Percentiles rank a stretch among this genome's conserved stretches.
Evolutionary conservation across 30 jellyfish, hydroid and myxozoan species (phyloP).

Genomic region (Catostylus mosaicus): DNA sequence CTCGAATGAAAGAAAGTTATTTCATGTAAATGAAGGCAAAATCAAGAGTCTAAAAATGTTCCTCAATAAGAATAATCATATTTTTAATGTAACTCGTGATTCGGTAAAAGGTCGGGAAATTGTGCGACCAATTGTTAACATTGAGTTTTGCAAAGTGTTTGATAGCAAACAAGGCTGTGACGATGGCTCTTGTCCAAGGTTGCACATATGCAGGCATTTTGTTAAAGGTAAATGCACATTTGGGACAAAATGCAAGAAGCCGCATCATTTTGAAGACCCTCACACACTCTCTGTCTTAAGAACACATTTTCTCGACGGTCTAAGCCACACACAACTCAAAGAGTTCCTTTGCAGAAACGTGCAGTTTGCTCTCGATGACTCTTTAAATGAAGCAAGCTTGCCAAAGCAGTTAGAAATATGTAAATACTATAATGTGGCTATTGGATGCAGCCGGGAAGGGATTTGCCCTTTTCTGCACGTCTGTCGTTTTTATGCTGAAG

Average conservation of each 20-base stretch:
- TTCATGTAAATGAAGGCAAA: not conserved
- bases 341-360: conserved; percentile 92
- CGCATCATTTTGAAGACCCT: conserved; percentile 85
- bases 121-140: conserved; percentile 66
- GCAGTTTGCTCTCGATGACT: conserved; percentile 82
- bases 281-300: conserved; percentile 64
- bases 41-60: conserved; percentile 37
- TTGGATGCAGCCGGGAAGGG: conserved; percentile 91
- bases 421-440: conserved; percentile 89
- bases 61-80: conserved; percentile 38
- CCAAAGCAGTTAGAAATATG: conserved; percentile 92
- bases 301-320: conserved; percentile 66
- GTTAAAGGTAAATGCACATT: conserved; percentile 95
- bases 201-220: conserved; percentile 92
- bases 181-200: conserved; percentile 61
- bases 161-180: conserved; percentile 89
- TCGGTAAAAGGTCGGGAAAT: conserved; percentile 35
- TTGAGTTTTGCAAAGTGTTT: conserved; percentile 88
- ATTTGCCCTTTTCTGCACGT: conserved; percentile 90
- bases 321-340: conserved; percentile 61
- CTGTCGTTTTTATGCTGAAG: conserved; percentile 89
- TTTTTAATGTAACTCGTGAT: conserved; percentile 49
- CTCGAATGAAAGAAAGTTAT: not conserved
- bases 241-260: conserved; percentile 93
- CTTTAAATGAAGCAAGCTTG: conserved; percentile 52